A percentile compares a stretch with the other conserved stretches of the same genome.
Evolutionary conservation across 2,888 invertebrate genomes (phyloP).

Genomic region (Cosmorhoe ocellata): DNA sequence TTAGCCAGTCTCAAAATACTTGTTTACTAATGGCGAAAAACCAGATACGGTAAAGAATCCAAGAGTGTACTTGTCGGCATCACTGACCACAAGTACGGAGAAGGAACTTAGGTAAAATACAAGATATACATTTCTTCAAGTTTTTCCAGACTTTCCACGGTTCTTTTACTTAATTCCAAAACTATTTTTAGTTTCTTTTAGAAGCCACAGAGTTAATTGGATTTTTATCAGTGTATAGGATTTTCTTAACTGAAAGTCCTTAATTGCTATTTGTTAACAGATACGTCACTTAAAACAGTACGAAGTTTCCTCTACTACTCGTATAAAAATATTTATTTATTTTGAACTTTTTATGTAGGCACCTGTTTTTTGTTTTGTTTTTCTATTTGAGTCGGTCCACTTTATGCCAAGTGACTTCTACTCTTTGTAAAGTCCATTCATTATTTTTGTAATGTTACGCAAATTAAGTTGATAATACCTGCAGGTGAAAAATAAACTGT

Average conservation of each 20-base stretch:
- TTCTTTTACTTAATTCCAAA: conserved; percentile 14
- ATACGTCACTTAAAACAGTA: conserved; percentile 14
- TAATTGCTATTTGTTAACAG: conserved; percentile 25
- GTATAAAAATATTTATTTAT: no score
- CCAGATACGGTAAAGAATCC: conserved; percentile 1
- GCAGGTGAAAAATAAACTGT: conserved; percentile 27
- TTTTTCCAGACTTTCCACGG: conserved; percentile 5
- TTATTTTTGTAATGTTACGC: no score
- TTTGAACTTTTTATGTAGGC: no score
- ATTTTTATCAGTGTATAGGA: conserved; percentile 25
- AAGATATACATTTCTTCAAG: conserved; percentile 6
- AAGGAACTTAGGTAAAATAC: conserved; percentile 2
- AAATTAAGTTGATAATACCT: conserved; percentile 23
- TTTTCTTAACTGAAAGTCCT: conserved; percentile 24
- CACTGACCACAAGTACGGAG: conserved; percentile 43
- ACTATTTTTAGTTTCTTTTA: conserved; percentile 20
- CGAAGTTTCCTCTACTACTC: background rate
- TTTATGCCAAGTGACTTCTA: no score
- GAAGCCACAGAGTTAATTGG: conserved; percentile 22
- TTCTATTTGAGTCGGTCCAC: no score
- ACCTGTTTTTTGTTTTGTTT: no score
- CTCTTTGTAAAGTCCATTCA: no score
- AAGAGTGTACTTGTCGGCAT: conserved; percentile 44
- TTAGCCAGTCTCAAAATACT: conserved; percentile 38
- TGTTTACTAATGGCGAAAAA: conserved; percentile 41